These are phyloP conservation scores for Rugalucina vietnamica DNA, from an alignment of 2,888 invertebrate species.

Conservation along the genomic window DNA sequence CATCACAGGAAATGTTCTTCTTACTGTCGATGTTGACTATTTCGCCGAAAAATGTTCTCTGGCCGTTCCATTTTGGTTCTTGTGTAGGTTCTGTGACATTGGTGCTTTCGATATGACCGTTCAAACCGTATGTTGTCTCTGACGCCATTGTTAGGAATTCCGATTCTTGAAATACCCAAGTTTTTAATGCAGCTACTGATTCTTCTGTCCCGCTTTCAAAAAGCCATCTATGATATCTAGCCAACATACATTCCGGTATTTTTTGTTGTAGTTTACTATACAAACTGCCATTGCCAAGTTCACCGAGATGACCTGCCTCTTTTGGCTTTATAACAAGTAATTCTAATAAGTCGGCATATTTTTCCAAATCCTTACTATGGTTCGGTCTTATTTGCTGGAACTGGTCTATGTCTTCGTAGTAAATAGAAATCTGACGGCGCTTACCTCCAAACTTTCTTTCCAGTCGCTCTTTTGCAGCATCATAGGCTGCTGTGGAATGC, in stretches of 20 bases:
- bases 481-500: constrained; percentile 36
- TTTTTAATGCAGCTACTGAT: not conserved
- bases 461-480: constrained; percentile 36
- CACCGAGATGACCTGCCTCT: constrained; percentile 9
- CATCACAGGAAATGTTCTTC: not conserved
- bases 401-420: constrained; percentile 28
- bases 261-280: constrained; percentile 31
- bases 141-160: no score
- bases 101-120: no score
- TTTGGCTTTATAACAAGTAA: constrained; percentile 39
- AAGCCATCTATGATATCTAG: no score
- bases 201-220: no score
- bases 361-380: constrained; percentile 25
- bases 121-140: no score
- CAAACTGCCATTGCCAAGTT: constrained; percentile 24
- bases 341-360: constrained; percentile 41
- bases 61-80: not conserved
- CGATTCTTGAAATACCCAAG: no score
- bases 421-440: constrained; percentile 4
- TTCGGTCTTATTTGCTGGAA: constrained; percentile 18
- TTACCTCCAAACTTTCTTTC: constrained; percentile 36
- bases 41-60: not conserved
- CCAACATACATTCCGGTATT: constrained; percentile 33
- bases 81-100: no score
- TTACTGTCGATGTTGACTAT: not conserved